Percentiles rank a stretch among this genome's conserved stretches.
Evolutionary conservation across 2,113 vertebrate species (phyloP).

Genomic region (Picathartes gymnocephalus): DNA sequence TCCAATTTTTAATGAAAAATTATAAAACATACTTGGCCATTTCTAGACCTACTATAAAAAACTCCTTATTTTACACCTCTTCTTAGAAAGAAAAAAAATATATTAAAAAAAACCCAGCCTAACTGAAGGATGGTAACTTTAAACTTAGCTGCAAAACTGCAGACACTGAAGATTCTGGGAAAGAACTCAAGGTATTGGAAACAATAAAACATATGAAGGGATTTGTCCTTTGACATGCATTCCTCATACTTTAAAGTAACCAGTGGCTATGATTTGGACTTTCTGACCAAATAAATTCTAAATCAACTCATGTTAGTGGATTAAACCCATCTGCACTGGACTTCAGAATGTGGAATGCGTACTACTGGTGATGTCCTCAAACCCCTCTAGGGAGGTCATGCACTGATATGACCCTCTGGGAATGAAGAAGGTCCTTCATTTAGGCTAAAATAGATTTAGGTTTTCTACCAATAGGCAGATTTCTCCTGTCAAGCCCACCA

Average conservation of each 20-base stretch:
- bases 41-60: not conserved
- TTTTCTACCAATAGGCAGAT: not conserved
- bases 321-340: not conserved
- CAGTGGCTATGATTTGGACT: not conserved
- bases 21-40: not conserved
- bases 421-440: not conserved
- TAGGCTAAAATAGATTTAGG: not conserved
- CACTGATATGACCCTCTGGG: not conserved
- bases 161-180: not conserved
- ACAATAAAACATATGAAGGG: not conserved
- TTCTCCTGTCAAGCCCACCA: not conserved
- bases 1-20: not conserved
- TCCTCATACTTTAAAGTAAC: not conserved
- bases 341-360: not conserved
- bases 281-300: not conserved
- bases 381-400: not conserved
- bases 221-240: not conserved
- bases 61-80: rapidly evolving
- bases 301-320: not conserved
- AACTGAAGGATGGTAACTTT: not conserved
- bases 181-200: not conserved
- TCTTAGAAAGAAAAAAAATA: not conserved
- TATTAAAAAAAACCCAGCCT: not conserved
- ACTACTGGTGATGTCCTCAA: not conserved
- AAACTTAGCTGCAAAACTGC: not conserved